Percentiles rank a stretch among this genome's conserved stretches.
Evolutionary conservation across 1,140 invertebrate genomes (phyloP).

Genomic region (Papilio machaon): DNA sequence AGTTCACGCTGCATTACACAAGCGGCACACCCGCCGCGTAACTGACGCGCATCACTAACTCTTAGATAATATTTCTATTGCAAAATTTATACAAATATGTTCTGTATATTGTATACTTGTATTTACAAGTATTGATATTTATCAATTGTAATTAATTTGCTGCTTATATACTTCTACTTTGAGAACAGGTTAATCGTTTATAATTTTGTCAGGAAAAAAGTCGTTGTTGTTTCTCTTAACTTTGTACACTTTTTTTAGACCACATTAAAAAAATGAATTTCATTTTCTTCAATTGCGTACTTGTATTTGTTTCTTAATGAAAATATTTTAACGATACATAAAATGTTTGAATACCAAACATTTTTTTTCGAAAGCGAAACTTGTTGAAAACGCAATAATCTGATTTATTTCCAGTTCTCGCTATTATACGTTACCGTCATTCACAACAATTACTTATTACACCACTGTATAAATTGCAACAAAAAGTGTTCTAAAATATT

Average conservation of each 20-base stretch:
- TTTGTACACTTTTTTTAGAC: neutral
- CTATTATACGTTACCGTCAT: neutral
- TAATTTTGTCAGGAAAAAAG: no score
- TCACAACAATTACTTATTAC: neutral
- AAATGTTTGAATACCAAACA: neutral
- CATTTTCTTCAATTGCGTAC: no score
- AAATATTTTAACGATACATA: neutral
- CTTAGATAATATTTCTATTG: conserved; percentile 19
- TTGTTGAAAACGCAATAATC: neutral
- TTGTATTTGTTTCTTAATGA: no score
- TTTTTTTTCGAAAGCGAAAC: neutral
- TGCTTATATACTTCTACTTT: neutral
- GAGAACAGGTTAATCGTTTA: no score
- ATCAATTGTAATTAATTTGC: no score
- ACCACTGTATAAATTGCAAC: neutral
- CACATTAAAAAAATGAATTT: neutral
- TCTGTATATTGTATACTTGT: neutral
- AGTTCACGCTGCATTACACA: neutral
- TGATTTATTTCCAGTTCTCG: neutral
- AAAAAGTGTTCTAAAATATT: neutral
- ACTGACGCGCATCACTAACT: neutral
- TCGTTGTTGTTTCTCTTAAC: no score
- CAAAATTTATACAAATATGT: neutral
- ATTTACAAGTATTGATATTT: no score
- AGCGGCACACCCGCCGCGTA: neutral